These are phyloP conservation scores for Ageneiosus marmoratus DNA, from an alignment of 2,113 vertebrate genomes.

Conservation along the genomic window DNA sequence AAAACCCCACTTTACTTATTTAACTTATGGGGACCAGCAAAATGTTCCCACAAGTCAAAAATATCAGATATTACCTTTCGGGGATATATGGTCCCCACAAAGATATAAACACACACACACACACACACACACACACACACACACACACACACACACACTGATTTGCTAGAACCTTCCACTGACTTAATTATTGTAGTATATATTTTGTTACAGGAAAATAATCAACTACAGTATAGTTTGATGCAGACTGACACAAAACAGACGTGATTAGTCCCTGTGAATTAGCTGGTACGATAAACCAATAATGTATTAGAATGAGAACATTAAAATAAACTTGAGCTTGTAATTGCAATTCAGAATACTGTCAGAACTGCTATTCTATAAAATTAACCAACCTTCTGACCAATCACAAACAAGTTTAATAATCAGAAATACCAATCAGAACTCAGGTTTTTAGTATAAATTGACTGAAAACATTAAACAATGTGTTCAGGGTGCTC, in stretches of 20 bases:
- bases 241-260: background rate
- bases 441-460: slow-evolving; percentile 73
- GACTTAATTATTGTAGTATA: background rate
- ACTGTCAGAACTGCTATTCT: background rate
- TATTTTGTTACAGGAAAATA: background rate
- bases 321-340: background rate
- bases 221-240: background rate
- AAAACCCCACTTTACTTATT: no score
- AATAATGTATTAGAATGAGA: background rate
- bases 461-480: slow-evolving; percentile 66
- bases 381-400: background rate
- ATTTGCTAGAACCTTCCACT: background rate
- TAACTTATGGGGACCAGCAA: no score
- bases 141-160: background rate
- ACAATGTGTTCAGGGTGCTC: slow-evolving; percentile 73
- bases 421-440: slow-evolving; percentile 59
- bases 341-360: background rate
- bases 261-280: background rate
- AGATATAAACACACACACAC: no score
- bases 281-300: background rate
- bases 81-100: no score
- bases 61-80: no score
- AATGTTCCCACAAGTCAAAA: no score
- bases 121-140: no score
- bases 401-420: background rate